phyloP scores from a whole-genome alignment of 2,888 invertebrate genomes.

The Tuberolachnus salignus region DNA sequence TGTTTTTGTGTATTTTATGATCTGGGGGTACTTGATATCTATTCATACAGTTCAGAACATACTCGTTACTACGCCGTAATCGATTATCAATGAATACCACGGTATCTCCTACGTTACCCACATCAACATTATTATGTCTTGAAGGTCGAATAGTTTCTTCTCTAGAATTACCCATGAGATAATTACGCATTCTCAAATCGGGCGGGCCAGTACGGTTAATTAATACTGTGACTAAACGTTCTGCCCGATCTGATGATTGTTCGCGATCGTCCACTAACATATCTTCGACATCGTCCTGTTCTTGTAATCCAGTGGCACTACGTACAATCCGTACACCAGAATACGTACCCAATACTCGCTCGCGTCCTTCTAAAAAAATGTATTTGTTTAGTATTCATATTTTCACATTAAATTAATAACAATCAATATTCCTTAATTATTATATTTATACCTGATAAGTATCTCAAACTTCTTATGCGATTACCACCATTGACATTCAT shows the following conservation, averaged over 20 bases:
- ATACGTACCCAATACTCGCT: constrained; percentile 58
- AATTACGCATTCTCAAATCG: constrained; percentile 21
- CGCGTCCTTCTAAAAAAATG: constrained; percentile 52
- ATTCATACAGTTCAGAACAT: constrained; percentile 17
- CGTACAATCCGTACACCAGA: constrained; percentile 59
- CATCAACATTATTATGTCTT: constrained; percentile 5
- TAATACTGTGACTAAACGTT: constrained; percentile 37
- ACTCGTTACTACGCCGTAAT: constrained; percentile 14
- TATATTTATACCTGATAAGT: constrained; percentile 39
- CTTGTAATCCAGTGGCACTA: constrained; percentile 60
- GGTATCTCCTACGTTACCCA: background rate
- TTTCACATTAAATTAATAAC: background rate
- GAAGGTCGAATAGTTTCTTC: background rate
- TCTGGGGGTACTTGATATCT: constrained; percentile 58
- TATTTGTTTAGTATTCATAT: background rate
- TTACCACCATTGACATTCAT: constrained; percentile 61
- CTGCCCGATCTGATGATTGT: background rate
- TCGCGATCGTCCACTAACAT: background rate
- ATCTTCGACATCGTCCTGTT: constrained; percentile 42
- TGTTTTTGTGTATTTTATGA: constrained; percentile 67
- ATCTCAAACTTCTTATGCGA: constrained; percentile 53
- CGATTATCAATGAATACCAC: constrained; percentile 44
- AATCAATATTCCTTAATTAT: background rate
- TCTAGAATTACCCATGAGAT: constrained; percentile 7
- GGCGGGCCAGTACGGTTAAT: constrained; percentile 7